Conservation (phyloP, 1,140 invertebrate genomes). For the Drosophila sproati region DNA sequence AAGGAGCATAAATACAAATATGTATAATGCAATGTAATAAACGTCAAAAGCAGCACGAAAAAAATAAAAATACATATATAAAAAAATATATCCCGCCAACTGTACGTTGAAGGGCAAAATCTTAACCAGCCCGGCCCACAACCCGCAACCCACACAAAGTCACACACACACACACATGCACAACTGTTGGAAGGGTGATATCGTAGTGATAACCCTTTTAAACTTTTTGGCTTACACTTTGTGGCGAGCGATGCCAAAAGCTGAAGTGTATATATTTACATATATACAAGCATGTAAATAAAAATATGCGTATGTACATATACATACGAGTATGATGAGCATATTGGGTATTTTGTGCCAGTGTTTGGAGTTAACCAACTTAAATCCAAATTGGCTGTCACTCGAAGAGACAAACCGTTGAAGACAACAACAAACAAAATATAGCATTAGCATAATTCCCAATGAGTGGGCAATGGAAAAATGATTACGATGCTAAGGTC, state of each 20-base stretch:
- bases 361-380: constrained; percentile 52
- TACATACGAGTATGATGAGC: constrained; percentile 7
- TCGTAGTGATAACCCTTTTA: constrained; percentile 71
- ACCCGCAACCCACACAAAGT: background rate
- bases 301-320: constrained; percentile 10
- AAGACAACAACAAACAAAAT: background rate
- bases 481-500: background rate
- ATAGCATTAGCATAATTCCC: constrained; percentile 5
- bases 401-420: constrained; percentile 25
- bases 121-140: constrained; percentile 21
- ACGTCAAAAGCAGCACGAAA: constrained; percentile 70
- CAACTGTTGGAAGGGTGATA: constrained; percentile 31
- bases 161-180: constrained; percentile 1
- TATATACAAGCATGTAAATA: constrained; percentile 15
- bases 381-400: constrained; percentile 75
- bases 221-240: constrained; percentile 48
- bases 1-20: constrained; percentile 78
- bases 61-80: constrained; percentile 13
- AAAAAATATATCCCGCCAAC: constrained; percentile 4
- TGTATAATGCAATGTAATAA: constrained; percentile 79
- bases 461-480: background rate
- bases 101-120: constrained; percentile 34
- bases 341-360: constrained; percentile 9
- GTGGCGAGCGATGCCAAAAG: constrained; percentile 23
- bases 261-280: constrained; percentile 42